Evolutionary conservation across 2,113 vertebrate genomes (phyloP).

Genomic region (Lethenteron reissneri): DNA sequence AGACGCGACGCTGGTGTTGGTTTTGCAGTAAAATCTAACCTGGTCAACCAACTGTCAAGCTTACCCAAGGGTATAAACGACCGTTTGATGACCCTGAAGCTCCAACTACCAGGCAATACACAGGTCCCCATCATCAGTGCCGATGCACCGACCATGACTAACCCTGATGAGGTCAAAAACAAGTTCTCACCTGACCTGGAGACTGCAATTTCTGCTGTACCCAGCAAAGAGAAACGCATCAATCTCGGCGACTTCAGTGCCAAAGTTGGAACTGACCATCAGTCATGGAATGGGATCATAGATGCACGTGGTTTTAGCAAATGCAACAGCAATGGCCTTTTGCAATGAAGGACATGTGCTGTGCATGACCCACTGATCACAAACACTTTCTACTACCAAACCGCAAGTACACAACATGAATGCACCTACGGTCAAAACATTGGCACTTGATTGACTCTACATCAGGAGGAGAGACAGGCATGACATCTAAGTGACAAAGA

Average conservation of each 20-base stretch:
- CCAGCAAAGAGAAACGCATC: neutral
- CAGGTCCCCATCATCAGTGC: neutral
- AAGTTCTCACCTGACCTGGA: neutral
- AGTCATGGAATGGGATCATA: neutral
- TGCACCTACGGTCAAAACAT: neutral
- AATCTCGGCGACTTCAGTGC: neutral
- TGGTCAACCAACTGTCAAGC: neutral
- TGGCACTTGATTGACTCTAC: neutral
- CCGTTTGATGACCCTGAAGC: neutral
- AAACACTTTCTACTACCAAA: neutral
- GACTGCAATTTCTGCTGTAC: neutral
- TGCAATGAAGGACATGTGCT: neutral
- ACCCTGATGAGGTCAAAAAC: constrained; percentile 1
- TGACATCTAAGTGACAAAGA: neutral
- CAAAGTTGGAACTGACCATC: neutral
- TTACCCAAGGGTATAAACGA: neutral
- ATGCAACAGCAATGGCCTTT: neutral
- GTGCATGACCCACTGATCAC: neutral
- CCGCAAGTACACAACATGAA: neutral
- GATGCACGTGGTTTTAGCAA: neutral
- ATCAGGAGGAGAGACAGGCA: neutral
- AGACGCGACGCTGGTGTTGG: neutral
- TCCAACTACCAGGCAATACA: neutral
- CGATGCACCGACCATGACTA: neutral
- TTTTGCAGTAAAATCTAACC: neutral